Evolutionary conservation across 2,797 vertebrate species (phyloP).

Genomic region (Syngnathus rostellatus): DNA sequence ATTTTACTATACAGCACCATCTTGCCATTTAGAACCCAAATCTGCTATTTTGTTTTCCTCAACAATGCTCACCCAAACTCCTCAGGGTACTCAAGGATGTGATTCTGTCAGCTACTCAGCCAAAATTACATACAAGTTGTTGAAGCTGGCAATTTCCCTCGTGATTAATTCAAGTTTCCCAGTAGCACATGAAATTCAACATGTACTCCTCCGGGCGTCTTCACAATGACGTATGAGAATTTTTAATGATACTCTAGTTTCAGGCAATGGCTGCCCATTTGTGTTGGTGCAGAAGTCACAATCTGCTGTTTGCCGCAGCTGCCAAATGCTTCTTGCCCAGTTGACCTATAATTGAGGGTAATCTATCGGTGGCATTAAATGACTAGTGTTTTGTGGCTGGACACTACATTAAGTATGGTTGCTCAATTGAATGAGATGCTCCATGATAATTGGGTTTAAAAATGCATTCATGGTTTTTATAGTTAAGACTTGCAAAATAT

Average conservation of each 20-base stretch:
- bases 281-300: slow-evolving; percentile 11
- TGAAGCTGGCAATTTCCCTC: slow-evolving; percentile 36
- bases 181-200: slow-evolving; percentile 35
- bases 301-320: background rate
- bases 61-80: slow-evolving; percentile 7
- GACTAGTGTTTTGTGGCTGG: background rate
- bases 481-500: too few species aligned
- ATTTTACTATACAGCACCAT: background rate
- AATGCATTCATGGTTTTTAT: too few species aligned
- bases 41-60: slow-evolving; percentile 11
- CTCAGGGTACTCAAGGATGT: slow-evolving; percentile 27
- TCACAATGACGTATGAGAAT: slow-evolving; percentile 32
- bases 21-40: slow-evolving; percentile 1
- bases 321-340: slow-evolving; percentile 8
- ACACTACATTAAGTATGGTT: background rate
- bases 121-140: slow-evolving; percentile 48
- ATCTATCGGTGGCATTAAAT: background rate
- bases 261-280: slow-evolving; percentile 25
- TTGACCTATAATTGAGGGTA: slow-evolving; percentile 7
- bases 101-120: slow-evolving; percentile 40
- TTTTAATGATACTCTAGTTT: slow-evolving; percentile 38
- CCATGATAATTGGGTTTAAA: background rate
- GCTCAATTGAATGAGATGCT: background rate
- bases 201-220: slow-evolving; percentile 34
- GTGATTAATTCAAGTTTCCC: slow-evolving; percentile 43